phyloP scores from a whole-genome alignment of 2,888 invertebrate genomes.

The Apomyelois bistriatella region DNA sequence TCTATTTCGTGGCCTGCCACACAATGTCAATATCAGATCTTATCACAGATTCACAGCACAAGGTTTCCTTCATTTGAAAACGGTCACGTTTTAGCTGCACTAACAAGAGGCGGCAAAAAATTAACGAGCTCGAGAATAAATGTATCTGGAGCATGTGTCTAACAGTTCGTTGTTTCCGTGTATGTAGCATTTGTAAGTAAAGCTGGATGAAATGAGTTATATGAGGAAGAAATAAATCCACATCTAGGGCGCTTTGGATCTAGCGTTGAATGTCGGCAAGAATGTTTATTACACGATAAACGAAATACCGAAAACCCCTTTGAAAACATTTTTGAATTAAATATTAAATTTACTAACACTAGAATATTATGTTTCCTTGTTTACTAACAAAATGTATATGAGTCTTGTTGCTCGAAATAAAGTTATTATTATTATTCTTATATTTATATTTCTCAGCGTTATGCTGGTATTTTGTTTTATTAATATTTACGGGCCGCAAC shows the following conservation, averaged over 20 bases:
- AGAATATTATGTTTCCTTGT: too few species aligned
- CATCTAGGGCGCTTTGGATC: background rate
- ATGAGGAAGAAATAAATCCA: conserved; percentile 7
- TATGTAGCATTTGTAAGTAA: conserved; percentile 8
- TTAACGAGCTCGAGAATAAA: conserved; percentile 42
- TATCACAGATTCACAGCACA: conserved; percentile 18
- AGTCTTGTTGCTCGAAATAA: too few species aligned
- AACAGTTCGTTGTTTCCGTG: conserved; percentile 34
- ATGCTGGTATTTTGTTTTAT: too few species aligned
- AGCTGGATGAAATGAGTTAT: conserved; percentile 1
- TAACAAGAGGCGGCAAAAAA: conserved; percentile 46
- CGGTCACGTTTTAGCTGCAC: conserved; percentile 31
- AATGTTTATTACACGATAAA: background rate
- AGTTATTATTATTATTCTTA: too few species aligned
- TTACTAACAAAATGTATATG: too few species aligned
- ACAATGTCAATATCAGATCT: background rate
- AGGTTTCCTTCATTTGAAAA: conserved; percentile 25
- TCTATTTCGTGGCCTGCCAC: too few species aligned
- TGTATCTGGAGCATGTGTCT: conserved; percentile 42
- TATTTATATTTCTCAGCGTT: too few species aligned
- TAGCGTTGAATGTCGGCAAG: too few species aligned
- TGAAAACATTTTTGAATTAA: too few species aligned
- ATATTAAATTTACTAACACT: too few species aligned
- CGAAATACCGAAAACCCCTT: background rate
- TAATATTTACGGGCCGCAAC: too few species aligned